Base-by-base conservation (phyloP, 1,140 invertebrate genomes). In the Anadara kagoshimensis region DNA sequence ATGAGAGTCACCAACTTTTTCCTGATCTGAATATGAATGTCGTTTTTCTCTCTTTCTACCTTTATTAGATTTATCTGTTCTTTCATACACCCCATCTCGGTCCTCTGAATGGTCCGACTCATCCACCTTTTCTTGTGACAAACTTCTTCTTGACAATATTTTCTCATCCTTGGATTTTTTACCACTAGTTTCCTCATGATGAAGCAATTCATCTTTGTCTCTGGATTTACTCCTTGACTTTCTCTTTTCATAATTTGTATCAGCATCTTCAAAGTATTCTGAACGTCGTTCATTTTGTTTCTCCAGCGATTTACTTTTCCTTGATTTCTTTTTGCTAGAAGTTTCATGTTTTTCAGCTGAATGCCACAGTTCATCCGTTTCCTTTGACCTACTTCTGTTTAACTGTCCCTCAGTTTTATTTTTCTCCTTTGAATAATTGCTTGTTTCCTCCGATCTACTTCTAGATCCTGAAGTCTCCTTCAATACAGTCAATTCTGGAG, bases 181-280 rank as follows among this genome's bases (percentile, higher is more conserved):
- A 58, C 26, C 0, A 16, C 16, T 24, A 44, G 45, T 62, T 22
- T 44, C 7, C 20, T 44, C n/a, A 29, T n/a, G 18, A 44, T 62
- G 41, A 62, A 12, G n/a, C 18, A 11, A 22, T 41, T 62, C 18
- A 62, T 44, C n/a, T 12, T 22, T 44, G 45, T 62, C 36, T 44
- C 36, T 62, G 45, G 45, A 62, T 62, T 36, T 44, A 22, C 59
- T 62, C 24, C 45, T 62, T 24, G 41, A 36, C 16, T 59, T 44
- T 62, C 59, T 62, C 45, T 44, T 62, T 10, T 41, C 36, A 8
- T 41, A 44, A 1, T 43, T 62, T 62, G 41, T 44, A 16, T 22
- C 41, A 7, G 18, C 14, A 20, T 18, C 18, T 22, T 62, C 59
- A 44, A n/a, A 44, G 0, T n/a, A 44, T 24, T 62, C 59, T 44